Evolutionary conservation across 1,140 invertebrate genomes (phyloP).

Genomic region (Sycophila sp.): DNA sequence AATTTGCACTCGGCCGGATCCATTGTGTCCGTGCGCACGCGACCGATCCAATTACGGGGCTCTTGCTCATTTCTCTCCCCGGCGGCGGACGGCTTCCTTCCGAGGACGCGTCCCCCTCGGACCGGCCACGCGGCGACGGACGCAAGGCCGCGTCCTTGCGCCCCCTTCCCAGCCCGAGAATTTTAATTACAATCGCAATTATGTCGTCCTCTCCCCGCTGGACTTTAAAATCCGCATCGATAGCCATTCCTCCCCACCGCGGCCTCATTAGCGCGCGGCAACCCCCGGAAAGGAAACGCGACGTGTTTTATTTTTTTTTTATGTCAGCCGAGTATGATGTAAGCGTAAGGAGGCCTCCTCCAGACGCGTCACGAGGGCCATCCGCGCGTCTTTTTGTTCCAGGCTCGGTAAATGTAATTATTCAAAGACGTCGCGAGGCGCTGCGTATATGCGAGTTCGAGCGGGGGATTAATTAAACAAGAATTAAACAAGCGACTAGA

Average conservation of each 20-base stretch:
- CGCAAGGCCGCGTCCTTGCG: too few species aligned
- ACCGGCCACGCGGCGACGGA: too few species aligned
- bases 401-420: too few species aligned
- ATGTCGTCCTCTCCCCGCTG: too few species aligned
- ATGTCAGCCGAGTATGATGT: background rate
- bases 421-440: too few species aligned
- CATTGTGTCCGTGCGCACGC: slow-evolving; percentile 62
- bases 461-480: too few species aligned
- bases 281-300: background rate
- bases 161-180: slow-evolving; percentile 44
- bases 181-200: slow-evolving; percentile 66
- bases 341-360: background rate
- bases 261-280: background rate
- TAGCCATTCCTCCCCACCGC: background rate
- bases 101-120: too few species aligned
- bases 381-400: background rate
- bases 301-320: background rate
- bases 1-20: slow-evolving; percentile 64
- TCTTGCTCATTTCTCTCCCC: slow-evolving; percentile 34
- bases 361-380: background rate
- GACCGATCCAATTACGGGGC: slow-evolving; percentile 62
- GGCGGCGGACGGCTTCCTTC: too few species aligned
- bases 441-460: too few species aligned
- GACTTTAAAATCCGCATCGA: background rate
- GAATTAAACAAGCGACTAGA: too few species aligned